A percentile compares a stretch with the other conserved stretches of the same genome.
These are phyloP conservation scores for Torymus aiolomorphi DNA, from an alignment of 2,888 invertebrate genomes.

Conservation along the genomic window DNA sequence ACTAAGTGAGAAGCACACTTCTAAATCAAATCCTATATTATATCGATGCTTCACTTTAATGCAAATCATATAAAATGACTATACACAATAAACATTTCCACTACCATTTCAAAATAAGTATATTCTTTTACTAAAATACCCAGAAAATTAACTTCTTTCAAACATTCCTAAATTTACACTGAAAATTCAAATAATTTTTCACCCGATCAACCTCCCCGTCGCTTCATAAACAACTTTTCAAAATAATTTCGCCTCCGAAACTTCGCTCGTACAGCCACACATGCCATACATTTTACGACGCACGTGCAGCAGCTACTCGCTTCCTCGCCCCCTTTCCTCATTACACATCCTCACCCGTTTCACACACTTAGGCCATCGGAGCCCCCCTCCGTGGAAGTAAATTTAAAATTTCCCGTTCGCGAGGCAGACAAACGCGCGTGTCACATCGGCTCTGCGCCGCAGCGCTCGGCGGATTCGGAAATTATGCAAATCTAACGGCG, in stretches of 20 bases:
- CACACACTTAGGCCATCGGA: no score
- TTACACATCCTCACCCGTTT: no score
- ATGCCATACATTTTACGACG: background rate
- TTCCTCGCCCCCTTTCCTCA: background rate
- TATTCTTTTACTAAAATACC: no score
- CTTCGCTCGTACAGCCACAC: background rate
- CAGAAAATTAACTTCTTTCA: no score
- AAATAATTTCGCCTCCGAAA: background rate
- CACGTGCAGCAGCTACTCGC: background rate
- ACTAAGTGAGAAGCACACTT: no score
- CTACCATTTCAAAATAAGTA: no score
- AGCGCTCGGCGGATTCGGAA: slow-evolving; percentile 67
- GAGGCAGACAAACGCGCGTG: background rate
- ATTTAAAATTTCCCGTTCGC: slow-evolving; percentile 32
- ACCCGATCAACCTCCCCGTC: background rate
- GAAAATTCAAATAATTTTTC: no score
- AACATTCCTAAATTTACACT: no score
- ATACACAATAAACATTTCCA: no score
- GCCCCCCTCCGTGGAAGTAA: background rate
- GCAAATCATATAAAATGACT: no score
- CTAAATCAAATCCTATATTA: no score
- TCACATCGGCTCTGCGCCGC: slow-evolving; percentile 58
- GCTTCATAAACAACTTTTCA: background rate
- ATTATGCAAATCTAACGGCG: slow-evolving; percentile 71
- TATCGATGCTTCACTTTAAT: no score